These are phyloP conservation scores for Drosophila melanocephala DNA, from an alignment of 2,888 invertebrate genomes.

Conservation along the genomic window DNA sequence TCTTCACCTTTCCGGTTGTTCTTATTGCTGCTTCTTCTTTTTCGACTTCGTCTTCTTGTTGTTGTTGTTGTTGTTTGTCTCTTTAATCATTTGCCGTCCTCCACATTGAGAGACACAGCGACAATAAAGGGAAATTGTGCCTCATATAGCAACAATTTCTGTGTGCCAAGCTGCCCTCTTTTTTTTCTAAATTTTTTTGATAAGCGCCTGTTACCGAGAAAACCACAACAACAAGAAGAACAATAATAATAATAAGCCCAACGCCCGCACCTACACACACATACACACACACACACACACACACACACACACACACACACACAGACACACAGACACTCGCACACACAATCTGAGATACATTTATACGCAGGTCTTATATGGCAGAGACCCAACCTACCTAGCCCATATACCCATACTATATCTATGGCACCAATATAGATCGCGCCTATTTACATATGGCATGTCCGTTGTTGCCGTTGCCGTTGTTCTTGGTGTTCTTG, in stretches of 20 bases:
- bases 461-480: conserved; percentile 51
- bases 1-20: conserved; percentile 57
- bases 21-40: conserved; percentile 4
- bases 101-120: conserved; percentile 29
- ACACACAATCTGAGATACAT: conserved; percentile 46
- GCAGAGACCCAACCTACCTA: conserved; percentile 48
- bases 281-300: conserved; percentile 62
- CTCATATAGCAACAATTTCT: conserved; percentile 8
- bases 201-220: conserved; percentile 61
- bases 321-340: neutral
- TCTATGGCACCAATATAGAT: conserved; percentile 64
- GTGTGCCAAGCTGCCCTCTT: conserved; percentile 51
- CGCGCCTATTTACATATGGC: conserved; percentile 70
- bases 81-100: conserved; percentile 73
- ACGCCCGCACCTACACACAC: conserved; percentile 70
- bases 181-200: conserved; percentile 47
- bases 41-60: neutral
- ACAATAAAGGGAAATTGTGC: conserved; percentile 46
- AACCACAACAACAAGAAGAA: conserved; percentile 37
- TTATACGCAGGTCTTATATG: conserved; percentile 52
- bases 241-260: conserved; percentile 54
- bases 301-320: conserved; percentile 57
- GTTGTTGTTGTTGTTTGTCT: conserved; percentile 19
- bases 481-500: neutral
- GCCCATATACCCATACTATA: conserved; percentile 27